These are phyloP conservation scores for Luidia sarsii DNA, from an alignment of 53 echinoderm and acorn worm genomes.

Conservation along the genomic window DNA sequence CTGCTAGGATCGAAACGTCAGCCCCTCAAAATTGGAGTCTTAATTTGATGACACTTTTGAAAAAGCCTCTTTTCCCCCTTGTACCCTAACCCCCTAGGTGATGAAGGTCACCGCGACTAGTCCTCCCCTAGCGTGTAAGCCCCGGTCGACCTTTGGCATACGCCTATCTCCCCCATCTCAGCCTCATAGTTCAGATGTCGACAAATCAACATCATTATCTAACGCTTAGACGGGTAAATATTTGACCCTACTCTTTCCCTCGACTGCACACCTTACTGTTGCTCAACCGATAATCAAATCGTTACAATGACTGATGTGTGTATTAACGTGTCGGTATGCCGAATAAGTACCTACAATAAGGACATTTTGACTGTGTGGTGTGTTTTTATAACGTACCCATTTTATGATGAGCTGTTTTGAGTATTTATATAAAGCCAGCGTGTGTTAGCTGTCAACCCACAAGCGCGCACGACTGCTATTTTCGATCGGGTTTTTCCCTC, in stretches of 20 bases:
- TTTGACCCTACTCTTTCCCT: conserved; percentile 35
- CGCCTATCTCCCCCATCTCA: conserved; percentile 13
- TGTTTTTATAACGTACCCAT: not conserved
- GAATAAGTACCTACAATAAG: not conserved
- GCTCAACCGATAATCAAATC: conserved; percentile 30
- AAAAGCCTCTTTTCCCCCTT: not conserved
- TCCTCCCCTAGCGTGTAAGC: not conserved
- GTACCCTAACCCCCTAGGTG: not conserved
- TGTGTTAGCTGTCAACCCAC: too few relatives aligned
- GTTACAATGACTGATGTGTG: conserved; percentile 45
- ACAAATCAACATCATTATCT: conserved; percentile 46
- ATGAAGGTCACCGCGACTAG: not conserved
- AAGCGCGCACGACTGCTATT: too few relatives aligned
- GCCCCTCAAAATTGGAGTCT: not conserved
- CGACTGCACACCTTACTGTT: conserved; percentile 12
- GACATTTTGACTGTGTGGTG: not conserved
- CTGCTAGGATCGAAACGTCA: too few relatives aligned
- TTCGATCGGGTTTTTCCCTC: too few relatives aligned
- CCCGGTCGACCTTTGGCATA: conserved; percentile 4
- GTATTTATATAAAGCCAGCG: too few relatives aligned
- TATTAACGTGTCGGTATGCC: conserved; percentile 40
- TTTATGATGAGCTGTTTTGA: too few relatives aligned
- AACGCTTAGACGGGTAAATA: conserved; percentile 19
- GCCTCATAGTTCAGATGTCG: conserved; percentile 38
- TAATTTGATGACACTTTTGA: not conserved